Evolutionary conservation across 1,140 invertebrate species (phyloP).

Genomic region (Cardiocondyla obscurior): DNA sequence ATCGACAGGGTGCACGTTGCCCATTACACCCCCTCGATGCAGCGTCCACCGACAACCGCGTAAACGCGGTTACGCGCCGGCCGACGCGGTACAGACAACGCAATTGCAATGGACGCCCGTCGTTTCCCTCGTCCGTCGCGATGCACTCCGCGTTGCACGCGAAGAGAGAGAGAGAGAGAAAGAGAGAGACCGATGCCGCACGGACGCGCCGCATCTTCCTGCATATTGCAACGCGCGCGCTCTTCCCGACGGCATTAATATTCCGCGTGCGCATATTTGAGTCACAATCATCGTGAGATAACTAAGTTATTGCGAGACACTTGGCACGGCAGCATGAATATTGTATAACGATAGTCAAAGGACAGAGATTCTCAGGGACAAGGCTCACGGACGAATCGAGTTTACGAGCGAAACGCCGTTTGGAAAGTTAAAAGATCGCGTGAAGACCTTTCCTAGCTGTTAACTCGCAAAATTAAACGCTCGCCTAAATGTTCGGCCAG

Average conservation of each 20-base stretch:
- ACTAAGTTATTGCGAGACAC: constrained; percentile 59
- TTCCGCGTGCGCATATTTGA: constrained; percentile 58
- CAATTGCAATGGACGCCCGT: constrained; percentile 51
- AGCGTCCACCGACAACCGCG: constrained; percentile 50
- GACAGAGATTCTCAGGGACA: constrained; percentile 43
- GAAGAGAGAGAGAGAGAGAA: too few relatives aligned
- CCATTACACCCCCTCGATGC: constrained; percentile 54
- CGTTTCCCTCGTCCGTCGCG: neutral
- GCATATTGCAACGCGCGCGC: constrained; percentile 56
- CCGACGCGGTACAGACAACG: constrained; percentile 15
- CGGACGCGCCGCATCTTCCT: neutral
- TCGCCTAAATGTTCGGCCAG: neutral
- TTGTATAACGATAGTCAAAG: constrained; percentile 55
- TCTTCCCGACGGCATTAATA: constrained; percentile 42
- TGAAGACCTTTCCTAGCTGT: neutral
- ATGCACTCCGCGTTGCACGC: constrained; percentile 14
- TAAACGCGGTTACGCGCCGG: constrained; percentile 56
- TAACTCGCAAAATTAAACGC: neutral
- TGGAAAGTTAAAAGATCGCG: constrained; percentile 23
- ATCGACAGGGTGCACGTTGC: constrained; percentile 64
- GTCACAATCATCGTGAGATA: constrained; percentile 61
- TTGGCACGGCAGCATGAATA: constrained; percentile 55
- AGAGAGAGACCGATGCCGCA: neutral
- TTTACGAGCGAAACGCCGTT: constrained; percentile 32
- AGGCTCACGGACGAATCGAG: neutral